Conservation (phyloP, 92 coral and sea anemone genomes). For the Epizoanthus rinbou region DNA sequence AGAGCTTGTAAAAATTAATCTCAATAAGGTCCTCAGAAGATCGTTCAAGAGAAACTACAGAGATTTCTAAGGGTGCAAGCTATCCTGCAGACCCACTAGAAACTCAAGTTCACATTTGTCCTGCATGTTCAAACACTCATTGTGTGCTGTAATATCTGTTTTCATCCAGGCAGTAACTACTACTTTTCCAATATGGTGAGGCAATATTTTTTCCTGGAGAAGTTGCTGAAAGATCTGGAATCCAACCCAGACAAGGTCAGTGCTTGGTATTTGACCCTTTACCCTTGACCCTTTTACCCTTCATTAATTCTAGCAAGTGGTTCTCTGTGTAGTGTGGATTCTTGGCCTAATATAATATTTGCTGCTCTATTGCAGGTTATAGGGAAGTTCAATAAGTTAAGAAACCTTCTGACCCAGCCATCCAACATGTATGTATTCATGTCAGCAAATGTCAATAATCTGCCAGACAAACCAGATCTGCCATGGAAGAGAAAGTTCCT, state of each 20-base stretch:
- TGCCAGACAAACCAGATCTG: slow-evolving; percentile 73
- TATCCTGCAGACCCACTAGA: no score
- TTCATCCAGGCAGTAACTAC: slow-evolving; percentile 72
- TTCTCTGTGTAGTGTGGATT: not conserved
- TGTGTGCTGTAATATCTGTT: not conserved
- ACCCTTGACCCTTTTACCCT: no score
- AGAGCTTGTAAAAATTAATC: no score
- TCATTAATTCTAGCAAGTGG: no score
- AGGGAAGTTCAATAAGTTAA: slow-evolving; percentile 66
- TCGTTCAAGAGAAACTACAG: no score
- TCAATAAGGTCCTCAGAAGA: no score
- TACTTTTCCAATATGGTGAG: slow-evolving; percentile 84
- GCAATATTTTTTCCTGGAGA: slow-evolving; percentile 80
- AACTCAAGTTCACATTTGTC: no score
- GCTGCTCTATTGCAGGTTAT: slow-evolving; percentile 62
- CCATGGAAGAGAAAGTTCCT: slow-evolving; percentile 76
- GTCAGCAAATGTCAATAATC: slow-evolving; percentile 80
- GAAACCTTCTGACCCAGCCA: slow-evolving; percentile 74
- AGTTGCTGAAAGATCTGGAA: slow-evolving; percentile 70
- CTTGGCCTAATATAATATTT: not conserved
- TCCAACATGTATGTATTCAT: slow-evolving; percentile 86
- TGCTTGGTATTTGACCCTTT: not conserved
- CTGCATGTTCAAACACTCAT: no score
- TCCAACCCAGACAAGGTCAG: slow-evolving; percentile 76
- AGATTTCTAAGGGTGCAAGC: no score